phyloP scores from a whole-genome alignment of 30 jellyfish, hydroid and myxozoan species.

The Turritopsis dohrnii region DNA sequence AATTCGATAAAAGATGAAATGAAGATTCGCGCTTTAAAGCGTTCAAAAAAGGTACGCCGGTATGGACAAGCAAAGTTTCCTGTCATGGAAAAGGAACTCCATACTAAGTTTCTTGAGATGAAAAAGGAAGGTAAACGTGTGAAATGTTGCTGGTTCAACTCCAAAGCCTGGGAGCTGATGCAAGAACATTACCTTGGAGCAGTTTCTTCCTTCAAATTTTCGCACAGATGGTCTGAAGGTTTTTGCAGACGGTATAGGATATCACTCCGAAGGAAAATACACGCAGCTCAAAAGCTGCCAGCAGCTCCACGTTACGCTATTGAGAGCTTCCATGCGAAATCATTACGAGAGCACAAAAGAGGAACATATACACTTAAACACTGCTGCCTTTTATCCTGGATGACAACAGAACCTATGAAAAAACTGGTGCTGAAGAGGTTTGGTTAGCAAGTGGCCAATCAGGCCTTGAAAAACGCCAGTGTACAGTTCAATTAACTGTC shows the following conservation, averaged over 20 bases:
- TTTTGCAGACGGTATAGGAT: background rate
- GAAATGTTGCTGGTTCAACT: background rate
- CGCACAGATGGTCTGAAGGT: background rate
- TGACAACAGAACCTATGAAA: no score
- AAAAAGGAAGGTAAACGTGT: background rate
- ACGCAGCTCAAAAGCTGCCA: constrained; percentile 1
- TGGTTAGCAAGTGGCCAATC: no score
- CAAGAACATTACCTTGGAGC: background rate
- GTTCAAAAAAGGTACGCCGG: background rate
- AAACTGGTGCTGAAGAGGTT: no score
- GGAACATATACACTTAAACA: background rate
- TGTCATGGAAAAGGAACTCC: background rate
- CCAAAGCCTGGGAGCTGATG: background rate
- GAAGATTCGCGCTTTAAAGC: background rate
- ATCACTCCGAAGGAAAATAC: background rate
- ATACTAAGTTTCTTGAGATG: background rate
- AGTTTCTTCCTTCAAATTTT: background rate
- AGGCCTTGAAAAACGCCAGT: no score
- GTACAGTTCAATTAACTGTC: no score
- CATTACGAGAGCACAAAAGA: background rate
- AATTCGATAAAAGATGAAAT: background rate
- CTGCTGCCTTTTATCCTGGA: no score
- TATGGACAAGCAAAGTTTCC: background rate
- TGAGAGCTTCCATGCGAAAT: constrained; percentile 1
- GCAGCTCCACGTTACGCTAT: background rate